Base-by-base conservation (phyloP, 2,888 invertebrate genomes). In the Pterostichus madidus region DNA sequence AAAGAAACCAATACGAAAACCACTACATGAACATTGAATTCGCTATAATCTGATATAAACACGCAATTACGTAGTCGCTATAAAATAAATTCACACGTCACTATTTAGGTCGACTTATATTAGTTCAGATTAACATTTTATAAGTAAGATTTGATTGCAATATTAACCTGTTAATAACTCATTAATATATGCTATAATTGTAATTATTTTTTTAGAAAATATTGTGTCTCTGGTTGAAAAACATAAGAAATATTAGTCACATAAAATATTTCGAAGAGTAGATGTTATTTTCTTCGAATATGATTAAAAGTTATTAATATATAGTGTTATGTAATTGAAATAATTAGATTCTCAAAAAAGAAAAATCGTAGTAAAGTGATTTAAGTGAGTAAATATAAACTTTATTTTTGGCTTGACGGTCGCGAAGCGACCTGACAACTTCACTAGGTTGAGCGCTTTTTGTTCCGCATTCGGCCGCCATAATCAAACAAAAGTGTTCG, bases 401-500 rank as follows among this genome's bases (percentile, higher is more conserved):
- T 71, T 32, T 46, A 49, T 52, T 24, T 15, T 39, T 32, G 52
- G 68, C 77, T 77, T 76, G 75, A 73, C 83, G 59, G 83, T 83
- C 83, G 64, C 64, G 64, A 64, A 64, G 64, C 64, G 79, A 83
- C 79, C 83, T 83, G 79, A 79, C 79, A 78, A 84, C 81, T 84
- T 84, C 80, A 76, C 83, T 83, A 76, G 83, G 78, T 84, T 68
- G 80, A 83, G 85, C 85, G 85, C 85, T 84, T 85, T 86, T 86
- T 85, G 85, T 86, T 84, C 91, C 91, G 88, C 90, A 91, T 91
- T 91, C 92, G 93, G 93, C 93, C 92, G 93, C 93, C 93, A 93
- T 93, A 93, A 92, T 93, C 92, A 93, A 93, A 93, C 93, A 93
- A 93, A 92, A 93, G 92, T 88, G 87, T 91, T 92, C 86, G 88